phyloP scores from a whole-genome alignment of 2,797 vertebrate genomes.

The Epinephelus coioides region DNA sequence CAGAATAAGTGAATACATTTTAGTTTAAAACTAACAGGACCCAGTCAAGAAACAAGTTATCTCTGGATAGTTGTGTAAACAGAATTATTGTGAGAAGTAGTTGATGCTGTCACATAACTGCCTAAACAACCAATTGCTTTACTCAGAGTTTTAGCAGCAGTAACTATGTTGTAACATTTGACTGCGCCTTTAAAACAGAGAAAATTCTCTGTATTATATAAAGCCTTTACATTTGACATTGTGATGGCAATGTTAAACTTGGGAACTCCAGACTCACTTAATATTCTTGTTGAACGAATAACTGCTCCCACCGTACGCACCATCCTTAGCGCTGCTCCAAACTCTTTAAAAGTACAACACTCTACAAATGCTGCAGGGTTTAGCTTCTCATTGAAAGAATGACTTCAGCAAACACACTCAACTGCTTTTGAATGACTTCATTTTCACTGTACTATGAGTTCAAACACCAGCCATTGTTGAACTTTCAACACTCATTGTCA shows the following conservation, averaged over 20 bases:
- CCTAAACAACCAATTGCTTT: not conserved
- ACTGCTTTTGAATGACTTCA: slow-evolving; percentile 41
- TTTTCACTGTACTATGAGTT: slow-evolving; percentile 23
- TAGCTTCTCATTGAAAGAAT: slow-evolving; percentile 24
- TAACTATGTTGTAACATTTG: not conserved
- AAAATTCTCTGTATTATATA: not conserved
- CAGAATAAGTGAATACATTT: not conserved
- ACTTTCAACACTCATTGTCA: slow-evolving; percentile 14
- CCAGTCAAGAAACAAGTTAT: too few species aligned
- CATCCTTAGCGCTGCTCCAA: not conserved
- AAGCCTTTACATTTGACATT: slow-evolving; percentile 11
- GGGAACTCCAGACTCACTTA: slow-evolving; percentile 29
- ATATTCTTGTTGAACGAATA: slow-evolving; percentile 13
- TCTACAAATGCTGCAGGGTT: slow-evolving; percentile 1
- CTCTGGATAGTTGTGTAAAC: not conserved
- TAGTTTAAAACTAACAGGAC: too few species aligned
- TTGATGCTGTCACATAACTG: not conserved
- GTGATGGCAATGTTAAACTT: slow-evolving; percentile 16
- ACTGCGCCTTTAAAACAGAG: slow-evolving; percentile 3
- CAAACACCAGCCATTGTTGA: slow-evolving; percentile 20
- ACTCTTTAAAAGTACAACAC: slow-evolving; percentile 33
- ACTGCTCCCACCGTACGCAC: not conserved
- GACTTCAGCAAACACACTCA: slow-evolving; percentile 34
- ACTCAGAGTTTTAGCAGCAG: not conserved
- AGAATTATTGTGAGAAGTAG: not conserved